Conservation (phyloP, 1,140 invertebrate species). For the Drosophila nebulosa region DNA sequence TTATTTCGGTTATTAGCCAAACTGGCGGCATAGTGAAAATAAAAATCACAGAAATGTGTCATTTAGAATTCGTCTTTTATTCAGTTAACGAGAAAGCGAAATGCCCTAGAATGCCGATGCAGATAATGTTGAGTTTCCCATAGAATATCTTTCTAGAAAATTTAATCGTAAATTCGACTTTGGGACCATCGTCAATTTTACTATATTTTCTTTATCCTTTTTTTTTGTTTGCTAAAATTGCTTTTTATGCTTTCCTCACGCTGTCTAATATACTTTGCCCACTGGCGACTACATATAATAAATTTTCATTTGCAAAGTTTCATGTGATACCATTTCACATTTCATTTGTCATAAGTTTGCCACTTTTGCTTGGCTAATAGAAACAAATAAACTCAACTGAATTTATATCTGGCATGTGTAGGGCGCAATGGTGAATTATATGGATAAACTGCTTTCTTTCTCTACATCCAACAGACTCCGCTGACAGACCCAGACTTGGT, state of each 20-base stretch:
- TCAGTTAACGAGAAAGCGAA: background rate
- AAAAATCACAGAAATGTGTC: slow-evolving; percentile 39
- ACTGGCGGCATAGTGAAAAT: slow-evolving; percentile 46
- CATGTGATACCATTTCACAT: background rate
- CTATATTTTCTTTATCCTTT: background rate
- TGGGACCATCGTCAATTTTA: too few species aligned
- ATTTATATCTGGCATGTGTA: background rate
- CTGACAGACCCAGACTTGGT: background rate
- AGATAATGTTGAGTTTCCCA: too few species aligned
- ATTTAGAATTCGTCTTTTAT: slow-evolving; percentile 3
- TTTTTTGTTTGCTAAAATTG: background rate
- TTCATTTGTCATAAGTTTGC: background rate
- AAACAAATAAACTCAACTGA: background rate
- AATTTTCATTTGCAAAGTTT: background rate
- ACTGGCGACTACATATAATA: background rate
- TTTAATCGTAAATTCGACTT: too few species aligned
- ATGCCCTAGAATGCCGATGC: background rate
- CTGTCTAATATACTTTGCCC: background rate
- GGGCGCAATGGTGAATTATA: slow-evolving; percentile 14
- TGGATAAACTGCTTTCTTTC: slow-evolving; percentile 36
- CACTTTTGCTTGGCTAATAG: background rate
- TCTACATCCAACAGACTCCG: slow-evolving; percentile 1
- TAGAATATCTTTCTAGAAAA: too few species aligned
- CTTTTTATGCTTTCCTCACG: background rate
- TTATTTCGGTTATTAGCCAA: slow-evolving; percentile 57